A percentile compares a stretch with the other conserved stretches of the same genome.
Conservation (phyloP, 2,113 vertebrate genomes). For the Passer montanus region DNA sequence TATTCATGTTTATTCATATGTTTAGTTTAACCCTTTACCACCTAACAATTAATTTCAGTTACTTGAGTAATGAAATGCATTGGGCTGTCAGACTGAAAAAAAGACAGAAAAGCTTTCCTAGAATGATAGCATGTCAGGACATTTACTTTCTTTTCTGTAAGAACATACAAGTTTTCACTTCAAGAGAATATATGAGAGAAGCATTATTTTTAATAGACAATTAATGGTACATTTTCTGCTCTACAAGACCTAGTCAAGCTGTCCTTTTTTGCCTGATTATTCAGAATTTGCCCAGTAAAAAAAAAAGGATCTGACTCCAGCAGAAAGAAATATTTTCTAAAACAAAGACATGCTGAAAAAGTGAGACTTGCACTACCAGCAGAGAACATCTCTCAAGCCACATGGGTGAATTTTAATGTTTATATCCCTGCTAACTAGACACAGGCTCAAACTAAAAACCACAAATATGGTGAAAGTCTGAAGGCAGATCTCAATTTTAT, state of each 20-base stretch:
- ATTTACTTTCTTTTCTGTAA: not conserved
- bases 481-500: not conserved
- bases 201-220: not conserved
- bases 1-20: not conserved
- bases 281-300: not conserved
- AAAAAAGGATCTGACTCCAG: not conserved
- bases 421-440: conserved; percentile 26
- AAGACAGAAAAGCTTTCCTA: not conserved
- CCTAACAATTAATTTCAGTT: not conserved
- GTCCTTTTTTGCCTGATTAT: not conserved
- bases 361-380: not conserved
- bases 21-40: not conserved
- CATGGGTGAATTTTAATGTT: not conserved
- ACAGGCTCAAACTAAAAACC: conserved; percentile 46
- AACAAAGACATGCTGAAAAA: not conserved
- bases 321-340: not conserved
- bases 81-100: not conserved
- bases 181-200: not conserved
- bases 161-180: not conserved
- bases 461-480: conserved; percentile 38
- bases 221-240: not conserved
- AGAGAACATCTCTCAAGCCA: not conserved
- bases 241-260: not conserved
- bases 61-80: not conserved
- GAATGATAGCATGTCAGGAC: not conserved